Evolutionary conservation across 2,888 invertebrate species (phyloP), one percentile per base, ranked within the genome.

Genomic region (Drosophila kanekoi): DNA sequence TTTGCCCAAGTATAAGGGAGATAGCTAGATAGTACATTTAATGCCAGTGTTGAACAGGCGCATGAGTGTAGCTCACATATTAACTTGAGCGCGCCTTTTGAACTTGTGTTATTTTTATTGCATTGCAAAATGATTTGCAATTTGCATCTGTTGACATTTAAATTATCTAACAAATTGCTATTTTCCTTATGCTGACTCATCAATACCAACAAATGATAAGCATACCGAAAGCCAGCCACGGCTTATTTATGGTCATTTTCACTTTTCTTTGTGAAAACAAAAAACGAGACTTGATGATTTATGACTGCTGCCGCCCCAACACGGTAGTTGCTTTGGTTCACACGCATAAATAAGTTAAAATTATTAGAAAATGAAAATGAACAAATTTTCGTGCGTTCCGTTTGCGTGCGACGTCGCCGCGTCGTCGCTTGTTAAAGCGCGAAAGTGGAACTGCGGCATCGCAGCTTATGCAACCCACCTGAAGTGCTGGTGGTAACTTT

Each of bases 311-410:
- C 38, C 64, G 41, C 48, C 73, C 71, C 53, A 62, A 54, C 37
- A 40, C 61, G 48, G 49, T 43, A 48, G 49, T 58, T 54, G 61
- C 32, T 57, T 68, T 48, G 54, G 63, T 86, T 83, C 83, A 86
- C 86, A 86, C 83, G 81, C 86, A 83, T 77, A 80, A 86, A 78
- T 72, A 80, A 75, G 71, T 65, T 73, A 52, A 64, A 79, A 77
- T 79, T 73, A 77, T 73, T 71, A 66, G 73, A 79, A 71, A 66
- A 63, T 35, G 51, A 66, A 79, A 79, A 65, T 61, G 37, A 54
- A 59, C 18, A 37, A 16, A 35, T 51, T 18, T 33, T 38, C 41
- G 48, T 35, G 5, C 10, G 37, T 63, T 61, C 47, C 67, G 68
- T 52, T 69, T 75, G 81, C 78, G 81, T 81, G 83, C 41, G 37